phyloP scores from a whole-genome alignment of 2,797 vertebrate species.

The Peromyscus melanophrys region DNA sequence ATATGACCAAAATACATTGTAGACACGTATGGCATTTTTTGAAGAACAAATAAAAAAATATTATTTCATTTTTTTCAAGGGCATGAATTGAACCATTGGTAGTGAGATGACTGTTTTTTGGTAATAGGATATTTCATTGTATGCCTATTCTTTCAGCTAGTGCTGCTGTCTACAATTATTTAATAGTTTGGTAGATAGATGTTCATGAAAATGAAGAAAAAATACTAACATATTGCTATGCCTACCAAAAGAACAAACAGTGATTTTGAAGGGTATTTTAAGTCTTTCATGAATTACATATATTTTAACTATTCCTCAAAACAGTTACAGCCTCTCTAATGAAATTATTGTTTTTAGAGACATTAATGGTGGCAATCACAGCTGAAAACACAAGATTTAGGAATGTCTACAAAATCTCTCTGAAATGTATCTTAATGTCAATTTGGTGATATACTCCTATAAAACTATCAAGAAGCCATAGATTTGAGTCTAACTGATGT shows the following conservation, averaged over 20 bases:
- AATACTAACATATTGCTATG: not conserved
- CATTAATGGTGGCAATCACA: not conserved
- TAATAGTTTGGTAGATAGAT: not conserved
- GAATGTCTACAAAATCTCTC: too few species aligned
- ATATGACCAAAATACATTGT: not conserved
- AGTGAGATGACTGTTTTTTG: not conserved
- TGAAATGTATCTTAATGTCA: too few species aligned
- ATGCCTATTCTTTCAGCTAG: not conserved
- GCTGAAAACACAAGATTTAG: not conserved
- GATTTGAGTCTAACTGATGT: too few species aligned
- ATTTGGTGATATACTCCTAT: too few species aligned
- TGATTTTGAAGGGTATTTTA: conserved; percentile 41
- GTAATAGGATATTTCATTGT: conserved; percentile 14
- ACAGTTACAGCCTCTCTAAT: not conserved
- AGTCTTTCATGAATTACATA: not conserved
- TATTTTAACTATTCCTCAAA: not conserved
- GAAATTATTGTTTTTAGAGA: not conserved
- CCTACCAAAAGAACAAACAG: not conserved
- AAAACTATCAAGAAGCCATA: too few species aligned
- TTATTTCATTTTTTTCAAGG: not conserved
- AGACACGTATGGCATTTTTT: not conserved
- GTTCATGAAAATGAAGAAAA: not conserved
- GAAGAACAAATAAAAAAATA: not conserved
- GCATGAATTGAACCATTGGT: not conserved
- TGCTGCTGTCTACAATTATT: not conserved